These are phyloP conservation scores for Ennomos erosarius DNA, from an alignment of 2,888 invertebrate species.

Conservation along the genomic window DNA sequence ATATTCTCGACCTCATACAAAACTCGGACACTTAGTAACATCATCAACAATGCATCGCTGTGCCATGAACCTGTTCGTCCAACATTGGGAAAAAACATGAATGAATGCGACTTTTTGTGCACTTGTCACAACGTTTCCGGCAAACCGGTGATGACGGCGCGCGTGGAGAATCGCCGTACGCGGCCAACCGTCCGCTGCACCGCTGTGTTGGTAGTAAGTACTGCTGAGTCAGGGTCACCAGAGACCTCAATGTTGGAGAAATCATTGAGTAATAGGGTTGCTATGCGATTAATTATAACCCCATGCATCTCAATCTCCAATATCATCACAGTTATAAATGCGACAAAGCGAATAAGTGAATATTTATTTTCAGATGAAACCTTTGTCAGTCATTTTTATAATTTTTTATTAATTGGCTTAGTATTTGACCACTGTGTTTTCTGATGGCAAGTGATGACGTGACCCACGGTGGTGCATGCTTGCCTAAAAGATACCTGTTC, in stretches of 20 bases:
- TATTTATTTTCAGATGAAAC: too few species aligned
- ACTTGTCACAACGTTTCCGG: constrained; percentile 83
- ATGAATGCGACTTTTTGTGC: constrained; percentile 82
- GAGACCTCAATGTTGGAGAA: constrained; percentile 3
- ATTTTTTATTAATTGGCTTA: too few species aligned
- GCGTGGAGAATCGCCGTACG: constrained; percentile 83
- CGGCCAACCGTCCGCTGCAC: constrained; percentile 65
- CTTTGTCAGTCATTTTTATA: too few species aligned
- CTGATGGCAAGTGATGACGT: too few species aligned
- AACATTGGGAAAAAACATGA: constrained; percentile 71
- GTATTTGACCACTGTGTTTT: too few species aligned
- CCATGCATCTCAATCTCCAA: too few species aligned
- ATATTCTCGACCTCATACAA: constrained; percentile 17
- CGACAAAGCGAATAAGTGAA: too few species aligned
- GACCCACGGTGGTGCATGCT: too few species aligned
- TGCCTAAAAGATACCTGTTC: too few species aligned
- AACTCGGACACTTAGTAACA: constrained; percentile 24
- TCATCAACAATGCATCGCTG: constrained; percentile 24
- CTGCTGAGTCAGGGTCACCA: constrained; percentile 41
- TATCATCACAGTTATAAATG: too few species aligned
- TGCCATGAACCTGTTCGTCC: constrained; percentile 66
- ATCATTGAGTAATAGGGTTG: too few species aligned
- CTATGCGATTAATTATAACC: too few species aligned
- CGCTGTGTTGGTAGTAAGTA: constrained; percentile 5
- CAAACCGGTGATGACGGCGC: constrained; percentile 56